A percentile compares a stretch with the other conserved stretches of the same genome.
Conservation (phyloP, 2,113 vertebrate genomes). For the Atlantisia rogersi region DNA sequence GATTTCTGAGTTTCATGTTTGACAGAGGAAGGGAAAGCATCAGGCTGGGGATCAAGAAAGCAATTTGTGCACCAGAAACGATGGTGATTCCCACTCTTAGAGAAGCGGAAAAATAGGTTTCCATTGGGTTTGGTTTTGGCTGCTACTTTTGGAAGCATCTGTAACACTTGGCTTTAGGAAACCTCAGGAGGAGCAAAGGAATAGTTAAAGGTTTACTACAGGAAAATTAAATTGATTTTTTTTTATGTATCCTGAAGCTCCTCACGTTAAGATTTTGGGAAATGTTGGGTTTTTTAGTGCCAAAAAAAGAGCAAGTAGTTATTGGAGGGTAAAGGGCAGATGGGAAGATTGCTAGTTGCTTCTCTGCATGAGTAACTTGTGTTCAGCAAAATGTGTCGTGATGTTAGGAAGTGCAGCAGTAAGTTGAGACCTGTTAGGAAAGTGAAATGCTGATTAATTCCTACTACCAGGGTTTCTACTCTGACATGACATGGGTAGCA, state of each 20-base stretch:
- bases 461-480: neutral
- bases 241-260: neutral
- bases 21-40: neutral
- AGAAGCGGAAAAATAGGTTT: neutral
- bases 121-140: neutral
- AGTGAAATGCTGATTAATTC: neutral
- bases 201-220: neutral
- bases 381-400: neutral
- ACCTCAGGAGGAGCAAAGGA: neutral
- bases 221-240: neutral
- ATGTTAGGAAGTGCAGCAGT: neutral
- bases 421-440: neutral
- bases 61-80: neutral
- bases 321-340: neutral
- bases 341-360: neutral
- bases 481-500: neutral
- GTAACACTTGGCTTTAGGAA: neutral
- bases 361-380: neutral
- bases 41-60: neutral
- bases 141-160: neutral
- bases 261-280: neutral
- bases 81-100: neutral
- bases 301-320: neutral
- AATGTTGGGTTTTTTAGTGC: neutral
- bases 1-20: neutral